Evolutionary conservation across 2,888 invertebrate genomes (phyloP), one percentile per base, ranked within the genome.

Genomic region (Dolichopus griseipennis): DNA sequence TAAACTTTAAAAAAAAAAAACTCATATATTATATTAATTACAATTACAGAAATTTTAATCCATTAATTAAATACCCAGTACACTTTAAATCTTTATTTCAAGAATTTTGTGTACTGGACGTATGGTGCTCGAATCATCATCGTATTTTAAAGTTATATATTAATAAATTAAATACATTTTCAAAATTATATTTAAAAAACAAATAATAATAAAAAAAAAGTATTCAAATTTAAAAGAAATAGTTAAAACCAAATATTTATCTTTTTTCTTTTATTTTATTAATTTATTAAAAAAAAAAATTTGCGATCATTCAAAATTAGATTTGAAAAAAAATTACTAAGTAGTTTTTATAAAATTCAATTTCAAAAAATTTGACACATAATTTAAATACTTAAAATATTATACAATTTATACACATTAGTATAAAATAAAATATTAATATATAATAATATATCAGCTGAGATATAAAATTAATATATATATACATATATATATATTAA

Each of bases 311-410:
- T 52, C n/a, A 52, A 52, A 2, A 12, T n/a, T n/a, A 52, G 18
- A 52, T 12, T 12, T 12, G 15, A 52, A 52, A 52, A 3, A n/a
- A 41, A 41, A n/a, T n/a, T 52, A 52, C 9, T 18, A 6, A 12
- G 52, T 52, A 52, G 52, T 52, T 52, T 52, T 52, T 52, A 52
- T 52, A 52, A 52, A 52, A 52, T 52, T 52, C n/a, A 52, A 18
- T 18, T 52, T 52, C 2, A 52, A 52, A 52, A 52, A 52, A 18
- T 18, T 15, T 52, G 27, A 27, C 27, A 27, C 27, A 37, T 7
- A 37, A 37, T 37, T 37, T 37, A 10, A 52, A 18, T 52, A 15
- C 15, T 27, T 27, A 52, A 52, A 52, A 52, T 52, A 52, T 52
- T 52, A 12, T 41, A 41, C 41, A 41, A 41, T 41, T 41, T 41